A percentile compares a stretch with the other conserved stretches of the same genome.
These are phyloP conservation scores for Clitarchus hookeri DNA, from an alignment of 2,888 invertebrate genomes.

Conservation along the genomic window DNA sequence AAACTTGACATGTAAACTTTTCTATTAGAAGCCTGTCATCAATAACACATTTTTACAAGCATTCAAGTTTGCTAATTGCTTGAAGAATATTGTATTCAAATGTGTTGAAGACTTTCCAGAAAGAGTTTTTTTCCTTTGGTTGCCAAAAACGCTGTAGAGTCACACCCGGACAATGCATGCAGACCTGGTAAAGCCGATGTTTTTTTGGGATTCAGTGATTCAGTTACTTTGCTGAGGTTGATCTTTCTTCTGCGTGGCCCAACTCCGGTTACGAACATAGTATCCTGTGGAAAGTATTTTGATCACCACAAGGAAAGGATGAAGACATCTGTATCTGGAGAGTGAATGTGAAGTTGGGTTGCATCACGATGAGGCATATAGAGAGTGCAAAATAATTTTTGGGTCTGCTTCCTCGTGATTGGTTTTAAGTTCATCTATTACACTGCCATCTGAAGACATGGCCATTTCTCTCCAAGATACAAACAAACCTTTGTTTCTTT, in stretches of 20 bases:
- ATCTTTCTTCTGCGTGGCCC: not conserved
- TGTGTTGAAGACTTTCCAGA: conserved; percentile 17
- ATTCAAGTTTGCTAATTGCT: not conserved
- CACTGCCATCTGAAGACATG: not conserved
- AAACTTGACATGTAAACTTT: not conserved
- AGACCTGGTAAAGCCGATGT: not conserved
- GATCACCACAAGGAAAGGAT: conserved; percentile 21
- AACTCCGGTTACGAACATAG: conserved; percentile 15
- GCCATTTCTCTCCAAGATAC: not conserved
- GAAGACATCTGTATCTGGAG: conserved; percentile 19
- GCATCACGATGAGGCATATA: not conserved
- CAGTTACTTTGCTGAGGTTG: conserved; percentile 12
- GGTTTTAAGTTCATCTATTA: conserved; percentile 16
- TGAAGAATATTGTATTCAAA: not conserved
- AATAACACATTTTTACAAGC: not conserved
- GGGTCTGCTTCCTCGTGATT: not conserved
- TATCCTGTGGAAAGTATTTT: not conserved
- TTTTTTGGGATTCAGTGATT: not conserved
- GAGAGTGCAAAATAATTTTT: conserved; percentile 19
- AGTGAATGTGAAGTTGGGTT: not conserved
- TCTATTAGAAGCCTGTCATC: not conserved
- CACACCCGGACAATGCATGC: conserved; percentile 4
- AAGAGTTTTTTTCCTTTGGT: not conserved
- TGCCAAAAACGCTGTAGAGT: not conserved
- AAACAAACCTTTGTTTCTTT: not conserved